Evolutionary conservation across 2,113 vertebrate genomes (phyloP).

Genomic region (Anarhynchus alexandrinus): DNA sequence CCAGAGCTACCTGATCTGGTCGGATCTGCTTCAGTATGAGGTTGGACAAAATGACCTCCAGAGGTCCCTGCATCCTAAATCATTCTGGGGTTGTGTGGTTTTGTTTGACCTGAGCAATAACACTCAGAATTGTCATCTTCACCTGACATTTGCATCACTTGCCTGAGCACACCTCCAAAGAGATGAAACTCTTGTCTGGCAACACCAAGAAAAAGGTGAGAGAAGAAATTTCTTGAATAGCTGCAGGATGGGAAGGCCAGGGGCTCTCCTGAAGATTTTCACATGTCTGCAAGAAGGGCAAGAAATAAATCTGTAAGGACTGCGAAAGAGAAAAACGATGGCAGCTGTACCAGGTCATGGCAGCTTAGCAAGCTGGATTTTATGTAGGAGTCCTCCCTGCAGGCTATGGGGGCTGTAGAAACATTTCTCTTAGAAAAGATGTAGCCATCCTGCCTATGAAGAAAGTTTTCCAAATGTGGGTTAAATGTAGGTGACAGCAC

Average conservation of each 20-base stretch:
- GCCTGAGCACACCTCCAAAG: background rate
- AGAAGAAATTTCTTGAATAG: background rate
- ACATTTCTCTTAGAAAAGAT: background rate
- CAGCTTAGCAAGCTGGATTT: background rate
- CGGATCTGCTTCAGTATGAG: background rate
- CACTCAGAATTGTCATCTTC: background rate
- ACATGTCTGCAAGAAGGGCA: background rate
- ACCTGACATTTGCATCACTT: background rate
- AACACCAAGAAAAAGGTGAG: background rate
- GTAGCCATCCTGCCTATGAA: background rate
- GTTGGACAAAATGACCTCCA: background rate
- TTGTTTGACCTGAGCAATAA: background rate
- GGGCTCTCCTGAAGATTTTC: background rate
- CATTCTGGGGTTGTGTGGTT: background rate
- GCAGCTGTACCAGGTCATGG: background rate
- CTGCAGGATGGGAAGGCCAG: background rate
- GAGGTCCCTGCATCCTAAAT: background rate
- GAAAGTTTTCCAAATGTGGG: conserved; percentile 13
- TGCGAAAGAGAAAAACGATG: background rate
- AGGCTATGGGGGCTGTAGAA: background rate
- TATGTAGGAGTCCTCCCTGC: background rate
- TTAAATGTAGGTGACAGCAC: conserved; percentile 34
- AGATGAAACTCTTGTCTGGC: background rate
- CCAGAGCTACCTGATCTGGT: background rate
- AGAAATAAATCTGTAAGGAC: background rate